These are phyloP conservation scores for Himalopsyche japonica DNA, from an alignment of 2,888 invertebrate species.

Conservation along the genomic window DNA sequence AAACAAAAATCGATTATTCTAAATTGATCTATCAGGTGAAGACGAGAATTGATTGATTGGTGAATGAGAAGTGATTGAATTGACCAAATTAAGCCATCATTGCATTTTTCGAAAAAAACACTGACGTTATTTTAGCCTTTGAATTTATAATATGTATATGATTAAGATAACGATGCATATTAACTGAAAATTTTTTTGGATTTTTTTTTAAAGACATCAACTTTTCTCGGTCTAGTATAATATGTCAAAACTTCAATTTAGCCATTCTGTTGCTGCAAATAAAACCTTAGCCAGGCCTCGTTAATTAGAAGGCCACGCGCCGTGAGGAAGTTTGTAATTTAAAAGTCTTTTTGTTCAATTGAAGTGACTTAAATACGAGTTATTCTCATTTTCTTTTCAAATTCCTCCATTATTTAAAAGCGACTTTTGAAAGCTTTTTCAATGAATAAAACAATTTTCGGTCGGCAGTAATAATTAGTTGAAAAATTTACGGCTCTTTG, in stretches of 20 bases:
- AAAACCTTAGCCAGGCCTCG: background rate
- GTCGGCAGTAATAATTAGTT: background rate
- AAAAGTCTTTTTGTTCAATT: background rate
- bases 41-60: too few relatives aligned
- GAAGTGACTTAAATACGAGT: background rate
- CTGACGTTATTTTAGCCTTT: too few relatives aligned
- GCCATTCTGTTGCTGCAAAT: background rate
- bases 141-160: too few relatives aligned
- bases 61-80: too few relatives aligned
- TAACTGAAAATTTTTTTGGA: too few relatives aligned
- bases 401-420: background rate
- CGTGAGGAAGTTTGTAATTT: background rate
- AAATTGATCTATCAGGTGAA: too few relatives aligned
- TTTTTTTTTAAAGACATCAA: too few relatives aligned
- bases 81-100: too few relatives aligned
- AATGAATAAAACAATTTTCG: background rate
- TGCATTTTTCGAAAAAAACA: too few relatives aligned
- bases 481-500: background rate
- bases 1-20: too few relatives aligned
- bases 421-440: background rate
- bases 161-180: too few relatives aligned
- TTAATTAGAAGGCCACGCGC: conserved; percentile 1
- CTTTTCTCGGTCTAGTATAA: background rate
- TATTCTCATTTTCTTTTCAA: background rate
- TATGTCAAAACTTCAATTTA: background rate